Evolutionary conservation across 1,140 invertebrate species (phyloP), one percentile per base, ranked within the genome.

Genomic region (Musca vetustissima): DNA sequence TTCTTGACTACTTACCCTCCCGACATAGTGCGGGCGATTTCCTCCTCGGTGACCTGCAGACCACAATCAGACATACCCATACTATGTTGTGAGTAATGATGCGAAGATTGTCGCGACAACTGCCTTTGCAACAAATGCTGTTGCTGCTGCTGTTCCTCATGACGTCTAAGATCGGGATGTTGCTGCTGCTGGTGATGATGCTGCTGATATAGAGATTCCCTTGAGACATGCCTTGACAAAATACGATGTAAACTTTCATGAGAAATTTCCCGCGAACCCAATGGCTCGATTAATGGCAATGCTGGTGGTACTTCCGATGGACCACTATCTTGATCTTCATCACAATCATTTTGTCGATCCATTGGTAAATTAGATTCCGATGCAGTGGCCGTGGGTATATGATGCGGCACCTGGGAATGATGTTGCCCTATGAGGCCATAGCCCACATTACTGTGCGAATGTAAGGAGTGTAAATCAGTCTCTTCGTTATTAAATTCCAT

Each of bases 31-130:
- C 91, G 86, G 1, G 92, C 93, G 53, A 96, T 95, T 76, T 96
- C 93, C 83, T 95, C 93, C 84, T 96, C 93, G 1, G 93, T 96
- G 1, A 95, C 93, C 85, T 95, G 93, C 24, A 94, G 83, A 73
- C 92, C 93, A 68, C 87, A 90, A 76, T 94, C 92, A 85, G 69
- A 85, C 87, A 73, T 77, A 74, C 57, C 75, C 74, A 73, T 86
- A 82, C 83, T 84, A 85, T 83, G 66, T 84, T 83, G 69, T 1
- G 67, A 69, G 11, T 32, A 70, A 59, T 53, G 61, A 21, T 68
- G 69, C 80, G 85, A 77, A 76, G 83, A 74, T 69, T 76, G 72
- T 49, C 78, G 72, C 2, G 67, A 67, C 79, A 84, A 24, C 80
- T 84, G 55, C 83, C 72, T 32, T 84, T 57, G 67, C 86, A 87